These are phyloP conservation scores for Melitaea athalia DNA, from an alignment of 2,888 invertebrate genomes.

Conservation along the genomic window DNA sequence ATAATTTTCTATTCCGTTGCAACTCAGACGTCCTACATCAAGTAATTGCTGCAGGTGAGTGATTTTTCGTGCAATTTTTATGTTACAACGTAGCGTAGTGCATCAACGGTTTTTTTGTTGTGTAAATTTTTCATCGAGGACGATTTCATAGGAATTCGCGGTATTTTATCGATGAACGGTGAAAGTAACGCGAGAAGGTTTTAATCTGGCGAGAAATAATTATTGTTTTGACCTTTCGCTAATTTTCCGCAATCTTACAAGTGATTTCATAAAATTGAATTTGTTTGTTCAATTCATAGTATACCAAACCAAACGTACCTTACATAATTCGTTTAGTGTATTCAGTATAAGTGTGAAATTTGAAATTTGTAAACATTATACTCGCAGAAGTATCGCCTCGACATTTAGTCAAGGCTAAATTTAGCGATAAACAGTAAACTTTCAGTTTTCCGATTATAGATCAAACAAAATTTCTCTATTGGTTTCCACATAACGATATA, in stretches of 20 bases:
- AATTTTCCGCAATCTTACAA: slow-evolving; percentile 19
- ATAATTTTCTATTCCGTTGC: slow-evolving; percentile 59
- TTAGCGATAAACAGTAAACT: slow-evolving; percentile 18
- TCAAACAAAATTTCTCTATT: neutral
- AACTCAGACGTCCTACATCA: slow-evolving; percentile 50
- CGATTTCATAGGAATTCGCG: slow-evolving; percentile 5
- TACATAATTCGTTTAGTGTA: slow-evolving; percentile 17
- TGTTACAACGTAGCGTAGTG: slow-evolving; percentile 41
- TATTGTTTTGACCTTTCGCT: slow-evolving; percentile 37
- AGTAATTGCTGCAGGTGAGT: slow-evolving; percentile 60
- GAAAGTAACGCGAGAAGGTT: slow-evolving; percentile 35
- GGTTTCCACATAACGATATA: neutral
- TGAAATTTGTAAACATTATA: slow-evolving; percentile 15
- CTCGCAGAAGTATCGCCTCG: slow-evolving; percentile 6
- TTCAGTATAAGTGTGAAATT: slow-evolving; percentile 21
- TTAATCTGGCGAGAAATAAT: slow-evolving; percentile 22
- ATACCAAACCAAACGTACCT: slow-evolving; percentile 11
- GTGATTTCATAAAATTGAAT: slow-evolving; percentile 14
- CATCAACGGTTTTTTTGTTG: slow-evolving; percentile 34
- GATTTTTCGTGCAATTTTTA: slow-evolving; percentile 40
- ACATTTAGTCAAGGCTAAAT: slow-evolving; percentile 33
- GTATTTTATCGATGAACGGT: slow-evolving; percentile 31
- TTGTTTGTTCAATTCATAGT: slow-evolving; percentile 16
- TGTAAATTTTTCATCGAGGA: slow-evolving; percentile 18
- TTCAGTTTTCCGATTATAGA: slow-evolving; percentile 11